Evolutionary conservation across 2,797 vertebrate species (phyloP).

Genomic region (Botia almorhae): DNA sequence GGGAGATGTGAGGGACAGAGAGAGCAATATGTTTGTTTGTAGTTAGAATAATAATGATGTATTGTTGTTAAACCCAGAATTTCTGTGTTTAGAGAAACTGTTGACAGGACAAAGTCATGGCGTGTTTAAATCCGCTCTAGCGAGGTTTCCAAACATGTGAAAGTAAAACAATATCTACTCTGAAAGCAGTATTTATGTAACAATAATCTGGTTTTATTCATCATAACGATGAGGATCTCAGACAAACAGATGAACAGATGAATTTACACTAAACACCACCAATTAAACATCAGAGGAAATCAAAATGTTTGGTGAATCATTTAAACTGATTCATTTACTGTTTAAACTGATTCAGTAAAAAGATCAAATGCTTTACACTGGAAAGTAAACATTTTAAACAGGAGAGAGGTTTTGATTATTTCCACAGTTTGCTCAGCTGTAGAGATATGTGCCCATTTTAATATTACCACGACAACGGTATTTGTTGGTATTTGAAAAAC

Average conservation of each 20-base stretch:
- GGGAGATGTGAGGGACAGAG: slow-evolving; percentile 43
- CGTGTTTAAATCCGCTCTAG: background rate
- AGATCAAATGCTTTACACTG: background rate
- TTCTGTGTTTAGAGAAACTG: slow-evolving; percentile 40
- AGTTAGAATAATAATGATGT: slow-evolving; percentile 60
- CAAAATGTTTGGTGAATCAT: background rate
- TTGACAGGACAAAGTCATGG: slow-evolving; percentile 35
- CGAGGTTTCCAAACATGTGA: background rate
- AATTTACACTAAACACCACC: too few species aligned
- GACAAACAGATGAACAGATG: too few species aligned
- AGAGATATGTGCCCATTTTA: too few species aligned
- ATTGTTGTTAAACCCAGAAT: slow-evolving; percentile 51
- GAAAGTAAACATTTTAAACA: background rate
- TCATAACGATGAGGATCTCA: too few species aligned
- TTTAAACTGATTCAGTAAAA: background rate
- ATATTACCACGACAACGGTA: background rate
- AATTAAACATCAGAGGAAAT: too few species aligned
- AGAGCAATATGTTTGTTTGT: slow-evolving; percentile 51
- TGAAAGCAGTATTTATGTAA: too few species aligned
- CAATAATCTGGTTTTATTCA: too few species aligned
- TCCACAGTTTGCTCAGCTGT: too few species aligned
- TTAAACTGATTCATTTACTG: background rate
- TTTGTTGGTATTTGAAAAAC: background rate
- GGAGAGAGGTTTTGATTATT: too few species aligned
- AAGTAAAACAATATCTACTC: too few species aligned